Evolutionary conservation across 2,888 invertebrate genomes (phyloP).

Genomic region (Calliphora vomitoria): DNA sequence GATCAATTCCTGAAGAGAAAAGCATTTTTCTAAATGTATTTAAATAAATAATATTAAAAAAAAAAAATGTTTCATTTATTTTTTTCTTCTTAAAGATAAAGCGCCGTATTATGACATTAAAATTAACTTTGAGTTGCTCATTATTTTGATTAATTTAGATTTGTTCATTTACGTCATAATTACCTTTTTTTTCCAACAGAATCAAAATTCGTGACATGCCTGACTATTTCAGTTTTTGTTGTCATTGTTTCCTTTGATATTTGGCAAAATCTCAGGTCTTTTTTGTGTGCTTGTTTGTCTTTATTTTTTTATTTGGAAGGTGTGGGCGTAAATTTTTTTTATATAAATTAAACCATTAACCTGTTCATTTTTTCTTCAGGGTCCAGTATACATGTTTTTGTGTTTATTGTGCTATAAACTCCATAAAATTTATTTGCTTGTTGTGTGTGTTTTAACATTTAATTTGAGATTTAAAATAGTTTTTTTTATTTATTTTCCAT

Average conservation of each 20-base stretch:
- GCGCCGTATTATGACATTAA: too few species aligned
- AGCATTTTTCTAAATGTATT: too few species aligned
- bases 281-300: too few species aligned
- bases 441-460: neutral
- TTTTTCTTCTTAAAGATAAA: too few species aligned
- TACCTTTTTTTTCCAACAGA: too few species aligned
- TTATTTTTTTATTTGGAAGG: neutral
- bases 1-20: too few species aligned
- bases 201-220: neutral
- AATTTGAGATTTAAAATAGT: neutral
- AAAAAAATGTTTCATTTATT: too few species aligned
- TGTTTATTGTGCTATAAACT: neutral
- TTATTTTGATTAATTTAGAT: too few species aligned
- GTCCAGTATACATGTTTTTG: neutral
- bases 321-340: neutral
- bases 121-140: too few species aligned
- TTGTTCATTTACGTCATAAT: too few species aligned
- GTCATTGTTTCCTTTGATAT: neutral
- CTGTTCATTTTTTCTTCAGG: neutral
- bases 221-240: neutral
- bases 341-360: neutral
- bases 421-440: neutral
- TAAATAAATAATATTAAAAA: too few species aligned
- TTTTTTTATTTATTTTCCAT: conserved; percentile 7
- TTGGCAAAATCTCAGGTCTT: conserved; percentile 19